phyloP scores from a whole-genome alignment of 2,888 invertebrate species.

The Andrena bicolor region DNA sequence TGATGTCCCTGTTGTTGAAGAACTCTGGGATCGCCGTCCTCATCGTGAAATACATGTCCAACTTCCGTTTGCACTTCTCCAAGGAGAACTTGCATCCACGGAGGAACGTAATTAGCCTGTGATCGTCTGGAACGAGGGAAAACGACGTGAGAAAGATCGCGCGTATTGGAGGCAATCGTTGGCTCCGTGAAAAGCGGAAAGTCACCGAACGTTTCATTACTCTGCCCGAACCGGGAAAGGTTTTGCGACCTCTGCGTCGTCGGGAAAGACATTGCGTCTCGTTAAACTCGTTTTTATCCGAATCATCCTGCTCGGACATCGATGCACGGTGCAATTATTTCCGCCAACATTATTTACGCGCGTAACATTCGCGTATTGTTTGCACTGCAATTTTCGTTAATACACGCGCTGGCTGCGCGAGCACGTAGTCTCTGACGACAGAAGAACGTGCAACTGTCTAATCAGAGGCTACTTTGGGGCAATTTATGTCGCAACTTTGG shows the following conservation, averaged over 20 bases:
- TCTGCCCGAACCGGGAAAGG: neutral
- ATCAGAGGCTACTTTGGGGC: neutral
- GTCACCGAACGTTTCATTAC: neutral
- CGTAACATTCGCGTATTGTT: neutral
- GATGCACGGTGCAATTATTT: neutral
- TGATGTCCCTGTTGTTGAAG: constrained; percentile 91
- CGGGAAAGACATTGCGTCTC: neutral
- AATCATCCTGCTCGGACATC: neutral
- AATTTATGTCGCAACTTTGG: neutral
- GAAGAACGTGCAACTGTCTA: neutral
- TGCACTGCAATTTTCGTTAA: neutral
- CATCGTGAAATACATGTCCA: constrained; percentile 96
- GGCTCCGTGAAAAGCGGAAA: neutral
- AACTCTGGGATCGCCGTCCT: constrained; percentile 93
- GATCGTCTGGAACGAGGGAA: constrained; percentile 87
- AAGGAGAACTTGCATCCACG: constrained; percentile 94
- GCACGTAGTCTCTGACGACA: neutral
- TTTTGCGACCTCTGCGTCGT: neutral
- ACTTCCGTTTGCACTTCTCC: constrained; percentile 93
- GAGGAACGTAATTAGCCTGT: constrained; percentile 92
- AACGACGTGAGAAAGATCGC: neutral
- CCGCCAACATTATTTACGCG: neutral
- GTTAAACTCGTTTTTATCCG: neutral
- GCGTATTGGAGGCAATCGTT: neutral
- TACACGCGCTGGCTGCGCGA: neutral